Base-by-base conservation (phyloP, 2,113 vertebrate genomes). In the Thunnus thynnus region DNA sequence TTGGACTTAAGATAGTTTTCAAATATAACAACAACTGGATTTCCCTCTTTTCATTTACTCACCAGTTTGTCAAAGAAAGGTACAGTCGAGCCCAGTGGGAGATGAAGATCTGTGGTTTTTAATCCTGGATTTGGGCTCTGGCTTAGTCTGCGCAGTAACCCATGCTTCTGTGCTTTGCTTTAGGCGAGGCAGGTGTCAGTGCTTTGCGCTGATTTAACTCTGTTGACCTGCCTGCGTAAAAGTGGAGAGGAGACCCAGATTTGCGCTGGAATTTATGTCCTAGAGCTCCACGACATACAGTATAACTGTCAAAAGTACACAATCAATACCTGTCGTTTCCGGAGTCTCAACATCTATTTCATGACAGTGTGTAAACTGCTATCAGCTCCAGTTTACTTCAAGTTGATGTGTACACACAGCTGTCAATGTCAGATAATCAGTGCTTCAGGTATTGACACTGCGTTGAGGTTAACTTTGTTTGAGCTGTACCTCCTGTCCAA, bases 371-470 rank as follows among this genome's bases (percentile, higher is more conserved):
- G 50, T 84, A 81, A 89, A 88, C 86, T 68, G 56, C 64, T 71
- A 57, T 80, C 62, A 63, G 51, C 2, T n/a, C 13, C 48, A 18
- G 75, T 88, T 80, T 58, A 66, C 70, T 81, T 75, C 36, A 58
- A 51, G 50, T 44, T 66, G 41, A 20, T 69, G 62, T 86, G 75
- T 68, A 72, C 80, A 76, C 72, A 77, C 48, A 2, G 32, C 62
- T 32, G 63, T 82, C 78, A 55, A 20, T 78, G 83, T 84, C 69
- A 56, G 50, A 74, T 54, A 80, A 70, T 76, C 75, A 20, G 65
- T 18, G 79, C 69, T 62, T 61, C 66, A 72, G 68, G 48, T 91
- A 86, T 89, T 91, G 91, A 92, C 90, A 88, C 58, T 22, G 72
- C 17, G n/a, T 68, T 70, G 87, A 89, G 83, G 85, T 85, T 90